These are phyloP conservation scores for Misgurnus anguillicaudatus DNA, from an alignment of 2,113 vertebrate species.

Conservation along the genomic window DNA sequence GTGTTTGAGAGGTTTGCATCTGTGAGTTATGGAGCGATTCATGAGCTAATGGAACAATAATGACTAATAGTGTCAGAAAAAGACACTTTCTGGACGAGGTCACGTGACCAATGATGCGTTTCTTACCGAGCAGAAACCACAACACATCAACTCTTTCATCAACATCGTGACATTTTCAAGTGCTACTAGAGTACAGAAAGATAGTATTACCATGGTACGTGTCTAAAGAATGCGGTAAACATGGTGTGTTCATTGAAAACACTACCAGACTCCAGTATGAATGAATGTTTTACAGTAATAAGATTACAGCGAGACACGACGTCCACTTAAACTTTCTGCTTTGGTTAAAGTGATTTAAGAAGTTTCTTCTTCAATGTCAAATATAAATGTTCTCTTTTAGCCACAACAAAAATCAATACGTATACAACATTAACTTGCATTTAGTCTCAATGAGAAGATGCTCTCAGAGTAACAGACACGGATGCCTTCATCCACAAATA, in stretches of 20 bases:
- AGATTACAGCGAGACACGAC: neutral
- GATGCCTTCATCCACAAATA: too few species aligned
- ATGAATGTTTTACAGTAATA: neutral
- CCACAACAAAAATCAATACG: conserved; percentile 10
- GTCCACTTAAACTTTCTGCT: conserved; percentile 38
- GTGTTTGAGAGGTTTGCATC: neutral
- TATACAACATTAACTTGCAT: conserved; percentile 5
- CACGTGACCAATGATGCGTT: neutral
- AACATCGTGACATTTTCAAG: neutral
- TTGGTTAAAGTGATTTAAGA: conserved; percentile 31
- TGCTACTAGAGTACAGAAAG: too few species aligned
- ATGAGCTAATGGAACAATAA: conserved; percentile 18
- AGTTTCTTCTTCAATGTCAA: conserved; percentile 11
- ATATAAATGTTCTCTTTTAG: conserved; percentile 9
- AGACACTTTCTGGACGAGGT: neutral
- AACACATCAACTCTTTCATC: neutral
- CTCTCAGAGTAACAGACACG: neutral
- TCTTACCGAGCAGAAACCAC: neutral
- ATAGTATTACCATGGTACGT: too few species aligned
- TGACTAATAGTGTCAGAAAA: neutral
- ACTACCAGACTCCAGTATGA: neutral
- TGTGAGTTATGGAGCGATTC: neutral
- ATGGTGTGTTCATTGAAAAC: too few species aligned
- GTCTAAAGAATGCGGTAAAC: too few species aligned
- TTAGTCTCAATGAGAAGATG: neutral